These are phyloP conservation scores for Drosophila parvula DNA, from an alignment of 1,140 invertebrate genomes.

Conservation along the genomic window DNA sequence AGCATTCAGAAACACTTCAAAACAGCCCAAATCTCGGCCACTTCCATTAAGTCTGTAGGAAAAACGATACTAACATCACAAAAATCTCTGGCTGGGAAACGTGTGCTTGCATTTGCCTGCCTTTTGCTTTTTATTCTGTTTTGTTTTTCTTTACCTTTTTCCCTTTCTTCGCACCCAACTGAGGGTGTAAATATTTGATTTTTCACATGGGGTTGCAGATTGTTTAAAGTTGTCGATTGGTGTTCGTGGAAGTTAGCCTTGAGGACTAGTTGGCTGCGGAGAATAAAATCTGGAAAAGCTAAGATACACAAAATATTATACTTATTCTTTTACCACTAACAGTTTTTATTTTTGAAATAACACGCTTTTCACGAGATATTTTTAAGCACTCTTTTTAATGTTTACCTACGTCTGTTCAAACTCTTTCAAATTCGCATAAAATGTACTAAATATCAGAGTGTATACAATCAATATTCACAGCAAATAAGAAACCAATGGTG, in stretches of 20 bases:
- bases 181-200: slow-evolving; percentile 67
- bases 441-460: slow-evolving; percentile 54
- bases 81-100: slow-evolving; percentile 37
- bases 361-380: background rate
- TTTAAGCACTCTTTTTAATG: background rate
- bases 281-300: background rate
- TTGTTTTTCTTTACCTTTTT: slow-evolving; percentile 29
- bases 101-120: slow-evolving; percentile 61
- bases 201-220: slow-evolving; percentile 44
- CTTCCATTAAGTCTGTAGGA: background rate
- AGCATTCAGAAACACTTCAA: slow-evolving; percentile 18
- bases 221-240: slow-evolving; percentile 11
- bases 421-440: slow-evolving; percentile 56
- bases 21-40: background rate
- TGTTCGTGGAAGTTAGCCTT: slow-evolving; percentile 21
- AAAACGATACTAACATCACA: slow-evolving; percentile 7
- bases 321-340: background rate
- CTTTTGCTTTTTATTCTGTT: slow-evolving; percentile 40
- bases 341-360: background rate
- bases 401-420: slow-evolving; percentile 47
- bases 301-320: background rate
- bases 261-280: slow-evolving; percentile 21
- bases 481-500: slow-evolving; percentile 51
- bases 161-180: slow-evolving; percentile 44
- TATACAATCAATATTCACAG: slow-evolving; percentile 55